These are phyloP conservation scores for Benitochromis conjunctus DNA, from an alignment of 2,113 vertebrate genomes.

Conservation along the genomic window DNA sequence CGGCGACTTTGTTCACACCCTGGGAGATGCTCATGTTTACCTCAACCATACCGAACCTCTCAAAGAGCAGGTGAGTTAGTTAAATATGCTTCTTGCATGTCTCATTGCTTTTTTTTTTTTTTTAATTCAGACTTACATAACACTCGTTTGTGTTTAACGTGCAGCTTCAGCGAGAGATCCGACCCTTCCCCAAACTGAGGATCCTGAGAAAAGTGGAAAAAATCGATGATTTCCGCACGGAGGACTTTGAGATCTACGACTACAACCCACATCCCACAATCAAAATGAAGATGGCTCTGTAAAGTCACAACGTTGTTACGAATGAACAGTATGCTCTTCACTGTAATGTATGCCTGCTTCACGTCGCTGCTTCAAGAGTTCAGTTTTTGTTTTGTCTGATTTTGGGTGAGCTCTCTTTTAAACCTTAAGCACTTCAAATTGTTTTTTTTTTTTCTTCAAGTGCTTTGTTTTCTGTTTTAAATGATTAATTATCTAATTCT, in stretches of 20 bases:
- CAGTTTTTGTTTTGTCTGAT: not conserved
- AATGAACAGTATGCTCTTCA: not conserved
- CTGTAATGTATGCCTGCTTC: not conserved
- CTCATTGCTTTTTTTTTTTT: fast-evolving
- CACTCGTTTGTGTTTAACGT: not conserved
- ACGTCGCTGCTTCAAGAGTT: not conserved
- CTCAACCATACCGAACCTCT: constrained; percentile 89
- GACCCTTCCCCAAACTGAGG: constrained; percentile 89
- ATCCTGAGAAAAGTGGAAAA: constrained; percentile 84
- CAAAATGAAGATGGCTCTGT: constrained; percentile 96
- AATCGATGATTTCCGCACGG: constrained; percentile 84
- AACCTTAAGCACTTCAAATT: not conserved
- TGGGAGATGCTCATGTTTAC: constrained; percentile 95
- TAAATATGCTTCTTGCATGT: not conserved
- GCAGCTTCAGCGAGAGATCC: constrained; percentile 89
- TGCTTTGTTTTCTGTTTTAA: not conserved
- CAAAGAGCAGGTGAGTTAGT: constrained; percentile 81
- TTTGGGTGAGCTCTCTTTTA: not conserved
- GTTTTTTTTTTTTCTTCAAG: not conserved
- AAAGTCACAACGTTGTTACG: not conserved
- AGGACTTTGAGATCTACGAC: constrained; percentile 88
- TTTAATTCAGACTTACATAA: not conserved
- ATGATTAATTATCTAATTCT: not conserved
- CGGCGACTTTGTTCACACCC: constrained; percentile 92
- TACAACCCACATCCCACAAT: constrained; percentile 91